Base-by-base conservation (phyloP, 2,797 vertebrate genomes). In the Sphaeramia orbicularis region DNA sequence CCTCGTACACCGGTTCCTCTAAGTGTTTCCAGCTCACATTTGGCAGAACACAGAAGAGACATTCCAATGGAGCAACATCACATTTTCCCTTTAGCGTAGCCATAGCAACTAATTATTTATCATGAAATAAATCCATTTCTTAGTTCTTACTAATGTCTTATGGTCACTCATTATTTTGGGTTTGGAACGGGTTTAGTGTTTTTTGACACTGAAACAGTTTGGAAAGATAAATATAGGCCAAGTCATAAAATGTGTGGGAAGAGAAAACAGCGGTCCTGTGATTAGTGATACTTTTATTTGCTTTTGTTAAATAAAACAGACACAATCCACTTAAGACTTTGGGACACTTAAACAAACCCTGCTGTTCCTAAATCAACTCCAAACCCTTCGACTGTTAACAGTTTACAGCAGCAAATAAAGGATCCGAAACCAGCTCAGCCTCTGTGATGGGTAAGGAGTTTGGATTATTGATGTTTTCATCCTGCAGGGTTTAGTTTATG, bases 21-120 rank as follows among this genome's bases (percentile, higher is more conserved):
- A 96, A 97, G 93, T 96, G 94, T 94, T 97, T 98, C 96, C 96
- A 97, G 95, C 89, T 94, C 94, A 91, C 91, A 88, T 85, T 92
- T 92, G 91, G 90, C 91, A 90, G 88, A 72, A 84, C 70, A 91
- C 32, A 7, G 80, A 83, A 84, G 90, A 93, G 93, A 92, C 94
- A 97, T 97, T 97, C 96, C 95, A 91, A 80, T 86, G 92, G 84
- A 93, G 93, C 93, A 93, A 91, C 93, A 95, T 97, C 94, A 97
- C 88, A 90, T 94, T 95, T 96, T 95, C 92, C 92, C 88, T 91
- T 85, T 77, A 81, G 94, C 92, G 91, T 93, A 94, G 82, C 91
- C 94, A 93, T 92, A 94, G 93, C 94, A 91, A 90, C 92, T 94
- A 95, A 94, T 96, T 94, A 94, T 94, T 96, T 94, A 95, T 95